phyloP scores from a whole-genome alignment of 2,113 vertebrate species.

The Mustelus asterias region DNA sequence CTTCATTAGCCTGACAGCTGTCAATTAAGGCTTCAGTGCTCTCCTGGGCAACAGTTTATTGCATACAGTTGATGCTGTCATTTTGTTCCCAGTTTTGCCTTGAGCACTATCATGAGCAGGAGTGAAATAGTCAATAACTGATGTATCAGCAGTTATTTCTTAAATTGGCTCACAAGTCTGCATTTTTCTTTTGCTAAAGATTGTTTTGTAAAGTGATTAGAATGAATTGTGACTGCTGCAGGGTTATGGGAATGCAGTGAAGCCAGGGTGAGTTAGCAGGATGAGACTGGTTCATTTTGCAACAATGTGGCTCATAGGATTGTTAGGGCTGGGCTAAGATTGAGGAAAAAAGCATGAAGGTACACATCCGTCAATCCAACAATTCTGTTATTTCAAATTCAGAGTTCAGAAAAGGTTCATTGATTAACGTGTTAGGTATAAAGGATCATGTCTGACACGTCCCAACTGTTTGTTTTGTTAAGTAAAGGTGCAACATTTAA shows the following conservation, averaged over 20 bases:
- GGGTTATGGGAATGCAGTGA: slow-evolving; percentile 58
- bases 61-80: slow-evolving; percentile 92
- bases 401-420: slow-evolving; percentile 39
- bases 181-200: slow-evolving; percentile 73
- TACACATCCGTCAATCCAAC: slow-evolving; percentile 27
- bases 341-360: not conserved
- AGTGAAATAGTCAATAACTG: slow-evolving; percentile 91
- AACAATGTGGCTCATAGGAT: slow-evolving; percentile 40
- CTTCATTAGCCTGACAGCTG: slow-evolving; percentile 95
- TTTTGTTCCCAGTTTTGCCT: slow-evolving; percentile 91
- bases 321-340: slow-evolving; percentile 16
- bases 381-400: not conserved
- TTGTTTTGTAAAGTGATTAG: slow-evolving; percentile 74
- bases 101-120: slow-evolving; percentile 82
- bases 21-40: slow-evolving; percentile 90
- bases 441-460: slow-evolving; percentile 37
- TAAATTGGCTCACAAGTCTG: slow-evolving; percentile 91
- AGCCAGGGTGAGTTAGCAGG: slow-evolving; percentile 54
- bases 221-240: slow-evolving; percentile 69
- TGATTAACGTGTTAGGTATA: slow-evolving; percentile 42
- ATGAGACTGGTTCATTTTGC: slow-evolving; percentile 46
- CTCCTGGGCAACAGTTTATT: slow-evolving; percentile 91
- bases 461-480: slow-evolving; percentile 42
- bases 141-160: slow-evolving; percentile 97
- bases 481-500: slow-evolving; percentile 48